Evolutionary conservation across 2,888 invertebrate species (phyloP).

Genomic region (Pyralis farinalis): DNA sequence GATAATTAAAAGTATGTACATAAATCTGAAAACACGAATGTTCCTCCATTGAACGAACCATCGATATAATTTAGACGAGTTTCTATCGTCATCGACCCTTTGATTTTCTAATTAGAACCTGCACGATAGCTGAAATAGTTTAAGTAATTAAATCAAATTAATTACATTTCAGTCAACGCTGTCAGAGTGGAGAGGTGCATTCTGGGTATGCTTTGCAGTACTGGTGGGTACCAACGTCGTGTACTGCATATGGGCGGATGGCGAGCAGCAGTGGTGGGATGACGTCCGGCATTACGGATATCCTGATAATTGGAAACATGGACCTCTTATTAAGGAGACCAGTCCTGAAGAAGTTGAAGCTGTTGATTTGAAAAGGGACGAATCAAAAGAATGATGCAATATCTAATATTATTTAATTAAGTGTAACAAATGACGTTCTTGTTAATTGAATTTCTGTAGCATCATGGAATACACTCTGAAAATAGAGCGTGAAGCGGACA

Average conservation of each 20-base stretch:
- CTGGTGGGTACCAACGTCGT: constrained; percentile 83
- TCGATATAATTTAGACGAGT: too few relatives aligned
- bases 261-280: constrained; percentile 88
- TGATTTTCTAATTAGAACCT: too few relatives aligned
- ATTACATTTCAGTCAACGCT: constrained; percentile 51
- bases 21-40: too few relatives aligned
- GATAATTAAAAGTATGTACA: too few relatives aligned
- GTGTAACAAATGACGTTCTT: too few relatives aligned
- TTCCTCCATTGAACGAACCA: too few relatives aligned
- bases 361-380: constrained; percentile 34
- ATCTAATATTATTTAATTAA: too few relatives aligned
- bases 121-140: too few relatives aligned
- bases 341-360: constrained; percentile 44
- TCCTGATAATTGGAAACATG: constrained; percentile 63
- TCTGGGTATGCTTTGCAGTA: constrained; percentile 86
- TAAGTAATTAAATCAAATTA: too few relatives aligned
- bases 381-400: constrained; percentile 31
- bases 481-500: too few relatives aligned
- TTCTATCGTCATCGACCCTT: background rate
- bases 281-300: constrained; percentile 75
- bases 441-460: too few relatives aligned
- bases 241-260: constrained; percentile 85
- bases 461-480: too few relatives aligned
- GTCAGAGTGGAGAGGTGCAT: constrained; percentile 81
- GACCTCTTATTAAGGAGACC: constrained; percentile 43